Conservation (phyloP, 2,113 vertebrate species). For the Hippocampus zosterae region DNA sequence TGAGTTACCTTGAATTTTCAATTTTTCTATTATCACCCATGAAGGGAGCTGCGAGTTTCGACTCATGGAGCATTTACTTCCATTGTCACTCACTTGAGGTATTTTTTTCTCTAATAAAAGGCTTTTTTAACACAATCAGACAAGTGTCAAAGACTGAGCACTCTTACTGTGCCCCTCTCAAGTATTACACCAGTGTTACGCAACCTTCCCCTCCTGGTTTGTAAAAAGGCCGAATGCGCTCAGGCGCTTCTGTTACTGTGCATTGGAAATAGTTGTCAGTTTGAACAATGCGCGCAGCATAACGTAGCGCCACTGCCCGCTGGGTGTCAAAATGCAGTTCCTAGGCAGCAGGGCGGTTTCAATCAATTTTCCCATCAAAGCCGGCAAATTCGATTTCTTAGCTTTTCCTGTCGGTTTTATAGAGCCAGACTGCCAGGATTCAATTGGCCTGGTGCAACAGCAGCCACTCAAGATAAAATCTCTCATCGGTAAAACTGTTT, state of each 20-base stretch:
- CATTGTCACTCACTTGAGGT: conserved; percentile 49
- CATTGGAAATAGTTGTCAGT: conserved; percentile 23
- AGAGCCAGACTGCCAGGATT: conserved; percentile 20
- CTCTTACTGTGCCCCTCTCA: conserved; percentile 11
- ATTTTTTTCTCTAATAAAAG: conserved; percentile 41
- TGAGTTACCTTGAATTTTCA: neutral
- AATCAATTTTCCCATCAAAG: conserved; percentile 49
- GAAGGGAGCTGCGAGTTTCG: conserved; percentile 24
- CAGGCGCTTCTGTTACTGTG: conserved; percentile 16
- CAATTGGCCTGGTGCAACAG: conserved; percentile 25
- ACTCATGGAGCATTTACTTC: conserved; percentile 41
- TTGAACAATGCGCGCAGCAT: conserved; percentile 32
- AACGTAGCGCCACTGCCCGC: conserved; percentile 3
- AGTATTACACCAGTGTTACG: conserved; percentile 18
- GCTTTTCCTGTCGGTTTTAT: conserved; percentile 32
- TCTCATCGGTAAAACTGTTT: conserved; percentile 28
- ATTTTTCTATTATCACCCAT: neutral
- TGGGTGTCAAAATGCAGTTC: conserved; percentile 19
- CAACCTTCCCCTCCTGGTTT: neutral
- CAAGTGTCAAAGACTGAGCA: conserved; percentile 25
- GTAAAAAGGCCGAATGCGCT: conserved; percentile 17
- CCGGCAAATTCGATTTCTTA: conserved; percentile 36
- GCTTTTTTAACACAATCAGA: conserved; percentile 45
- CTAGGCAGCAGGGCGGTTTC: conserved; percentile 30
- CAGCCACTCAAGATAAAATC: conserved; percentile 43